phyloP scores from a whole-genome alignment of 1,140 invertebrate genomes.

The Dendrolimus punctatus region DNA sequence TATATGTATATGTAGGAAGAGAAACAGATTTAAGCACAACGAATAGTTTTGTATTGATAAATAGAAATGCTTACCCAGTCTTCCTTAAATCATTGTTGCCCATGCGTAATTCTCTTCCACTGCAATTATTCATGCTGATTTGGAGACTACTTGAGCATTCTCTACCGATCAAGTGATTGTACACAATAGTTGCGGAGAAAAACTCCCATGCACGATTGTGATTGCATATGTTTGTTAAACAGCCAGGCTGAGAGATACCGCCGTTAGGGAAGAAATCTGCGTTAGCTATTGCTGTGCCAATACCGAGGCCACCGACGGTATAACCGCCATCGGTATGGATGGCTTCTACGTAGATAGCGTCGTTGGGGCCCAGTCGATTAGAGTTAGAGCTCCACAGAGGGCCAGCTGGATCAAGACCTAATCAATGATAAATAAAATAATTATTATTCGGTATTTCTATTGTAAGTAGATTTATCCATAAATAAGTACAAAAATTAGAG shows the following conservation, averaged over 20 bases:
- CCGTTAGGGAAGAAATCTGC: conserved; percentile 89
- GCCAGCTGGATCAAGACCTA: conserved; percentile 12
- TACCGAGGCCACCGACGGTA: conserved; percentile 72
- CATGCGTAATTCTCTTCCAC: conserved; percentile 27
- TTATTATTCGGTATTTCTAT: background rate
- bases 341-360: conserved; percentile 12
- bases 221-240: conserved; percentile 72
- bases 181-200: conserved; percentile 65
- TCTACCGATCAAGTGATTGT: conserved; percentile 36
- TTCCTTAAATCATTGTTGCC: conserved; percentile 41
- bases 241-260: conserved; percentile 71
- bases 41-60: background rate
- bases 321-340: conserved; percentile 66
- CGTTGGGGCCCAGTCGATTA: conserved; percentile 2
- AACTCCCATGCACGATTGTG: conserved; percentile 76
- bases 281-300: conserved; percentile 68
- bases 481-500: background rate
- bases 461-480: background rate
- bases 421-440: background rate
- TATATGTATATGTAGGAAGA: no score
- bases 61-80: conserved; percentile 26
- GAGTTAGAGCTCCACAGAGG: conserved; percentile 11
- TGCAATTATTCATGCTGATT: conserved; percentile 31
- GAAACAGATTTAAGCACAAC: no score
- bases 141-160: conserved; percentile 25